Evolutionary conservation across 2,888 invertebrate species (phyloP).

Genomic region (Temnothorax ravouxi): DNA sequence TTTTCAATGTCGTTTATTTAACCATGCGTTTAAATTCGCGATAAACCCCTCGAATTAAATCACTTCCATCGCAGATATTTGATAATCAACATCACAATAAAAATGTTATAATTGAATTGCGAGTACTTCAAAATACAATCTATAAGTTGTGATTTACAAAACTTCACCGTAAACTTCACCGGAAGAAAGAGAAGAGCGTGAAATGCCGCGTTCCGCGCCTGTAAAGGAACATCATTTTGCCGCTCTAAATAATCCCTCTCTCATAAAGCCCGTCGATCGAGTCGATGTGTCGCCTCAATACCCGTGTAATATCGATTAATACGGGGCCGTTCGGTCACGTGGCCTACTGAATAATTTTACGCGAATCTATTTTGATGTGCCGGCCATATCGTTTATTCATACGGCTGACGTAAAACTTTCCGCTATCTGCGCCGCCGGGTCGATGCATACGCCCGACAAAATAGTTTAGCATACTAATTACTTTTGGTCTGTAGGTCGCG

Average conservation of each 20-base stretch:
- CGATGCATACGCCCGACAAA: conserved; percentile 46
- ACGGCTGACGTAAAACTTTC: conserved; percentile 59
- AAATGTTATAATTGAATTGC: background rate
- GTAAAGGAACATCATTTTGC: conserved; percentile 31
- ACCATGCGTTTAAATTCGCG: background rate
- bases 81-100: background rate
- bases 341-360: conserved; percentile 56
- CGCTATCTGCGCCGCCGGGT: conserved; percentile 35
- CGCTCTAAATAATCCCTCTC: conserved; percentile 47
- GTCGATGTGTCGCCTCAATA: conserved; percentile 32
- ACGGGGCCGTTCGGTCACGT: conserved; percentile 31
- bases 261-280: conserved; percentile 34
- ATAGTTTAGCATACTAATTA: conserved; percentile 56
- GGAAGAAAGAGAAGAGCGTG: conserved; percentile 1
- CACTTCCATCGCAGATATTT: background rate
- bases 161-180: background rate
- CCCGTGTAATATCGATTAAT: conserved; percentile 51
- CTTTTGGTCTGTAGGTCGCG: conserved; percentile 36
- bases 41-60: background rate
- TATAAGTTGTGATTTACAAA: background rate
- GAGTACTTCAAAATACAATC: background rate
- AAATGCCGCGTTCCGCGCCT: conserved; percentile 4
- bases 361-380: conserved; percentile 56
- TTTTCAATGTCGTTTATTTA: background rate
- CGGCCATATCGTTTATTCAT: conserved; percentile 60